Percentiles rank a stretch among this genome's conserved stretches.
Evolutionary conservation across 1,140 invertebrate genomes (phyloP).

Genomic region (Archegozetes longisetosus): DNA sequence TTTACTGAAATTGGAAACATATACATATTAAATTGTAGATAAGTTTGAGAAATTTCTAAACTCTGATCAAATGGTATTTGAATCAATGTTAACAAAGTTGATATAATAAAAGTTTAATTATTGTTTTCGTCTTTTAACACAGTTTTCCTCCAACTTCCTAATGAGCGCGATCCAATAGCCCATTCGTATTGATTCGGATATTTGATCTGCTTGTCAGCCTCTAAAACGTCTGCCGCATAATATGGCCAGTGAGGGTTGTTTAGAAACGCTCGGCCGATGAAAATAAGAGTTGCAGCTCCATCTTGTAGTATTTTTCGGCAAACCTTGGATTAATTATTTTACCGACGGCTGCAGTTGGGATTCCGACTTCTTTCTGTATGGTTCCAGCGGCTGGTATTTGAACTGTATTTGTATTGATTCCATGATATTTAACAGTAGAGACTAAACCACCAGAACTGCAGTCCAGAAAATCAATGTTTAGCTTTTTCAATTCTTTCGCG

Average conservation of each 20-base stretch:
- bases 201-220: not conserved
- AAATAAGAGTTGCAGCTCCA: not conserved
- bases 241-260: not conserved
- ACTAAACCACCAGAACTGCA: not conserved
- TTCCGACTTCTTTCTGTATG: not conserved
- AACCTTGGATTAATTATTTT: not conserved
- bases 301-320: constrained; percentile 2
- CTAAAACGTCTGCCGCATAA: not conserved
- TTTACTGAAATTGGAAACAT: no score
- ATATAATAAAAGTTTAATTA: no score
- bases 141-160: not conserved
- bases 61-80: no score
- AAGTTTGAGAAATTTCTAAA: no score
- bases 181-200: not conserved
- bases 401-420: not conserved
- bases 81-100: no score
- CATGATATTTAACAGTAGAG: not conserved
- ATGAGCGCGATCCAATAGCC: not conserved
- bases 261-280: not conserved
- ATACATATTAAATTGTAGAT: no score
- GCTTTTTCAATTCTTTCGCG: not conserved
- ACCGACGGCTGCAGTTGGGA: constrained; percentile 1
- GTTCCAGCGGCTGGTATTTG: not conserved
- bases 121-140: no score
- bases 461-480: not conserved